Evolutionary conservation across 2,888 invertebrate species (phyloP).

Genomic region (Seira musarum): DNA sequence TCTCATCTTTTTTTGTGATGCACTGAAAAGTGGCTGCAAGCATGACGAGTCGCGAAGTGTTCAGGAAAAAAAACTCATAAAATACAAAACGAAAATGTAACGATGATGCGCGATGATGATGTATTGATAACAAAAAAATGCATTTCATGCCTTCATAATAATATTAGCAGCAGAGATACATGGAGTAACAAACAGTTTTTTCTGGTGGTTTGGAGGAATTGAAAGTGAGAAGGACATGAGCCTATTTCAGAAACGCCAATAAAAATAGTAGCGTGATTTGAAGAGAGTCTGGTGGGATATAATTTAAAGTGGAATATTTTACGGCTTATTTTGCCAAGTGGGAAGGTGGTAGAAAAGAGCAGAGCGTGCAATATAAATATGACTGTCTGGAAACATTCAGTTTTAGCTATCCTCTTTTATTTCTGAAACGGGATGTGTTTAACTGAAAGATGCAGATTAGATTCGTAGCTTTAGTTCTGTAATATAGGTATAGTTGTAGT

Average conservation of each 20-base stretch:
- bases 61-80: neutral
- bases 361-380: conserved; percentile 35
- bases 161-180: neutral
- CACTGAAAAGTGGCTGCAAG: neutral
- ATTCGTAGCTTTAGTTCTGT: neutral
- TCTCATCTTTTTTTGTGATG: neutral
- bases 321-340: conserved; percentile 13
- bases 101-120: conserved; percentile 22
- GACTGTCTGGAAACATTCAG: neutral
- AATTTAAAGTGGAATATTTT: neutral
- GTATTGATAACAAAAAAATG: conserved; percentile 16
- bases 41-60: neutral
- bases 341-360: conserved; percentile 19
- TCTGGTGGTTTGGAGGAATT: no score
- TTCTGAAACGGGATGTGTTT: neutral
- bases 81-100: neutral
- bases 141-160: conserved; percentile 17
- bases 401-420: neutral
- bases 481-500: neutral
- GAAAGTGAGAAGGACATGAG: neutral
- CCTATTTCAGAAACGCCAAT: neutral
- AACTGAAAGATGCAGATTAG: neutral
- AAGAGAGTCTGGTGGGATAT: no score
- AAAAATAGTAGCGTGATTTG: neutral
- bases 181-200: neutral